Evolutionary conservation across 2,797 vertebrate species (phyloP), one percentile per base, ranked within the genome.

Genomic region (Pogonophryne albipinna): DNA sequence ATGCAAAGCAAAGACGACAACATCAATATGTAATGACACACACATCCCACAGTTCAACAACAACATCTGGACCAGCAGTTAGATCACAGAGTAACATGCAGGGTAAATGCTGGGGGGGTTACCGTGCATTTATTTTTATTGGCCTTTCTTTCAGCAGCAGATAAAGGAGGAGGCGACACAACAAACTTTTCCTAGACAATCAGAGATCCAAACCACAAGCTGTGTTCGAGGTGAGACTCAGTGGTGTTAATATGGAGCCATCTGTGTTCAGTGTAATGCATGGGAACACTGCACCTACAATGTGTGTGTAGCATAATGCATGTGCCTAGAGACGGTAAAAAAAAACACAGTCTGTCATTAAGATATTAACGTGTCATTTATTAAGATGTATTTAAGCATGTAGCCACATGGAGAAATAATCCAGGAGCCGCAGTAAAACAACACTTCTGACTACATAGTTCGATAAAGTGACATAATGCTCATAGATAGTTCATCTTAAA

Each of bases 21-120:
- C 20, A 19, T 49, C 4, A 38, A 56, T 14, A 53, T 49, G 64
- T 72, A 80, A 67, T 76, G 58, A 75, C 53, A 66, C 2, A 66
- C 58, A 45, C 44, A 34, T 53, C 50, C 34, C 23, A 34, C 23
- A 16, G 20, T 9, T 27, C 52, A 76, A 64, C 50, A 65, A 44
- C 64, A 66, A 79, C 85, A 85, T 79, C 80, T 83, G 70, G 72
- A 76, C 12, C 55, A 46, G 0, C 0, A 16, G 53, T 4, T 6
- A 42, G 65, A 84, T 78, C 60, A 79, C 70, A 84, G 34, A 71
- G 60, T 38, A 13, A 49, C 6, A 12, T 19, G 46, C 38, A 52
- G 53, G 46, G 38, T 74, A 59, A 72, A 58, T 56, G 45, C 57
- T 70, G 47, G 50, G 42, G 42, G n/a, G 58, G 55, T 6, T 13